These are phyloP conservation scores for Syritta pipiens DNA, from an alignment of 2,888 invertebrate species.

Conservation along the genomic window DNA sequence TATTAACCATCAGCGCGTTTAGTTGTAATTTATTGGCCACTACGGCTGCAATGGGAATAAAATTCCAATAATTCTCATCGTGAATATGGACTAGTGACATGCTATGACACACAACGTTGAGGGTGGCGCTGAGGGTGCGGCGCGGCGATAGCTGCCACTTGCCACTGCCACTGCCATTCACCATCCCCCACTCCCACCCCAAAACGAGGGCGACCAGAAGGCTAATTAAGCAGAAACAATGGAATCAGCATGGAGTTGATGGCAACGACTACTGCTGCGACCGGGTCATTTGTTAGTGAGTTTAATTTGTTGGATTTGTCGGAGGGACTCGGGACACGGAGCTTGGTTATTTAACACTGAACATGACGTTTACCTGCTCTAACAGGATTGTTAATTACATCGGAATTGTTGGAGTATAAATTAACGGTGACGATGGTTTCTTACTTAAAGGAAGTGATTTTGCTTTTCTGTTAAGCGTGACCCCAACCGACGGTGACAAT, in stretches of 20 bases:
- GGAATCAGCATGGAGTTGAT: constrained; percentile 46
- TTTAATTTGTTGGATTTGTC: constrained; percentile 50
- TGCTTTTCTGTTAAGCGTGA: too few relatives aligned
- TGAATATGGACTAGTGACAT: constrained; percentile 39
- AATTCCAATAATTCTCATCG: constrained; percentile 24
- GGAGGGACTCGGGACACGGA: background rate
- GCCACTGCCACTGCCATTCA: too few relatives aligned
- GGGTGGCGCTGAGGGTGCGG: too few relatives aligned
- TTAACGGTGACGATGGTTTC: constrained; percentile 14
- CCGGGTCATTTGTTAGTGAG: constrained; percentile 44
- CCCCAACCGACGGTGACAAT: too few relatives aligned
- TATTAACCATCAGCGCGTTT: constrained; percentile 25
- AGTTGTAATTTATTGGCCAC: constrained; percentile 55
- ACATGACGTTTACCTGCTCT: constrained; percentile 54
- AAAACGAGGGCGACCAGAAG: constrained; percentile 14
- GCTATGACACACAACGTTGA: constrained; percentile 40
- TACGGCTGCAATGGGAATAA: constrained; percentile 33
- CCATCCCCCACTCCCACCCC: background rate
- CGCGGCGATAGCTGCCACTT: constrained; percentile 14
- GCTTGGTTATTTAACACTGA: constrained; percentile 35
- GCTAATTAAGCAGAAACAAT: constrained; percentile 55
- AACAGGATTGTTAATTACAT: constrained; percentile 57
- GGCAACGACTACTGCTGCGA: constrained; percentile 18
- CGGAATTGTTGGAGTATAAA: constrained; percentile 22
- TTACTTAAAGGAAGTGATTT: constrained; percentile 14